Evolutionary conservation across 2,888 invertebrate genomes (phyloP).

Genomic region (Eristalis arbustorum): DNA sequence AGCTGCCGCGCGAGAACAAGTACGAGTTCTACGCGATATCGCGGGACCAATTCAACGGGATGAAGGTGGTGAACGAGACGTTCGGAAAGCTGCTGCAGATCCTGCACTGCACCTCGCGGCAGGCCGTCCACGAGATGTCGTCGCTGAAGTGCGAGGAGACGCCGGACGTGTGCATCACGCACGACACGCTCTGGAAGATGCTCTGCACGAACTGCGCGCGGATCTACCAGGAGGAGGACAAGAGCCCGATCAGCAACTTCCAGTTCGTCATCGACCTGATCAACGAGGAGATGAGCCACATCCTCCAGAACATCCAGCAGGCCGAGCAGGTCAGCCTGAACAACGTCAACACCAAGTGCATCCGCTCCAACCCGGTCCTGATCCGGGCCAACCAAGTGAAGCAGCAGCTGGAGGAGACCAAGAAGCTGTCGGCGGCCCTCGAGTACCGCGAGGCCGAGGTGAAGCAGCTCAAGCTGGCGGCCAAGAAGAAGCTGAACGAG

Average conservation of each 20-base stretch:
- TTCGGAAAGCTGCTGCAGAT: slow-evolving; percentile 83
- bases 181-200: slow-evolving; percentile 87
- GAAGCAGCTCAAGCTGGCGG: slow-evolving; percentile 89
- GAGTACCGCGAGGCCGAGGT: slow-evolving; percentile 96
- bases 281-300: slow-evolving; percentile 83
- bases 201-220: slow-evolving; percentile 80
- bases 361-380: slow-evolving; percentile 86
- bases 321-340: slow-evolving; percentile 88
- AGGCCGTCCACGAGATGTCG: slow-evolving; percentile 81
- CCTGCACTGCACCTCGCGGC: slow-evolving; percentile 83
- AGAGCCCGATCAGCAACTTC: slow-evolving; percentile 84
- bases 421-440: slow-evolving; percentile 90
- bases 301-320: slow-evolving; percentile 88
- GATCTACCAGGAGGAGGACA: slow-evolving; percentile 82
- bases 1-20: slow-evolving; percentile 83
- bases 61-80: slow-evolving; percentile 83
- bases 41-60: slow-evolving; percentile 80
- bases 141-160: slow-evolving; percentile 47
- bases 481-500: slow-evolving; percentile 96
- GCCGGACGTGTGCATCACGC: slow-evolving; percentile 82
- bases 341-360: slow-evolving; percentile 79
- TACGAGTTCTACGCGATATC: slow-evolving; percentile 77
- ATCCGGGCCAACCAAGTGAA: slow-evolving; percentile 92
- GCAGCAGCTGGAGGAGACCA: slow-evolving; percentile 95
- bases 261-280: slow-evolving; percentile 83